Base-by-base conservation (phyloP, 2,113 vertebrate genomes). In the Heterotis niloticus region DNA sequence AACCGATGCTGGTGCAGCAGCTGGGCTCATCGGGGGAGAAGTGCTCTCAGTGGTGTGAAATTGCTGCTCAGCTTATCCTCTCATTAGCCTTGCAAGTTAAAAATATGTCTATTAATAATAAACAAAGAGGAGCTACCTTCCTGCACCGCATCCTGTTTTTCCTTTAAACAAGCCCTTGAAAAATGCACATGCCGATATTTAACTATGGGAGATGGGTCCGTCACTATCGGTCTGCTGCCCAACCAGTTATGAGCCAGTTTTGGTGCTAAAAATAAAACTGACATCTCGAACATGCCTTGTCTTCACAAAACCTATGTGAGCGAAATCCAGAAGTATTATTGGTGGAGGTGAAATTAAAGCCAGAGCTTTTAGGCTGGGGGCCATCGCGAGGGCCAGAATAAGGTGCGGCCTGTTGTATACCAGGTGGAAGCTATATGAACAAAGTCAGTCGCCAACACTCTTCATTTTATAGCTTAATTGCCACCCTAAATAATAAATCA, bases 291-390 rank as follows among this genome's bases (percentile, higher is more conserved):
- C 68, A 29, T 68, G 17, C 78, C 34, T 66, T 79, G 81, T 44
- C 75, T 83, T 74, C 57, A 13, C 26, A 24, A 69, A 23, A 12
- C 65, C 69, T 77, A 24, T 28, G 16, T 77, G 76, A 72, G 66
- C 78, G 52, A 73, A 73, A 62, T 76, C 51, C 23, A 75, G 24
- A 76, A 82, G 80, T 80, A 78, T 81, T 80, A 70, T 78, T 4
- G 20, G 74, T 1, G 23, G 72, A 44, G 69, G 34, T 52, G 59
- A 72, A 78, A 76, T 60, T 59, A 64, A 77, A 54, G 71, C 23
- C 17, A 20, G 56, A 57, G 54, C 57, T 5, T 5, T 14, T 54
- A 12, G 71, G 28, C 56, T 7, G 54, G 14, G 52, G 69, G 34
- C 20, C 7, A 1, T 18, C 20, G 34, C 52, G 69, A n/a, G 34